A percentile compares a stretch with the other conserved stretches of the same genome.
These are phyloP conservation scores for Steromphala cineraria DNA, from an alignment of 2,888 invertebrate genomes.

Conservation along the genomic window DNA sequence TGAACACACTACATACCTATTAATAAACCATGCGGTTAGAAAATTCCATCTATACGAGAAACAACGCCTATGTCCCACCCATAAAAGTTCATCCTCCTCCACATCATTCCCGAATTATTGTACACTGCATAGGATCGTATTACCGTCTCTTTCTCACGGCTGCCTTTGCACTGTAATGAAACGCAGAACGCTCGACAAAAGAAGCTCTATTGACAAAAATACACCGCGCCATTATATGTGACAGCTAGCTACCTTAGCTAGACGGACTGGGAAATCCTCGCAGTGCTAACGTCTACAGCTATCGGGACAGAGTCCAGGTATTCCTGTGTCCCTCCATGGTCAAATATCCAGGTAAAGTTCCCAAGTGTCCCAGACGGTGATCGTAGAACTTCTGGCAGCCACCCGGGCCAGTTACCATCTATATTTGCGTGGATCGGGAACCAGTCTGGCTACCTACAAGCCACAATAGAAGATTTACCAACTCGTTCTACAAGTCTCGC, in stretches of 20 bases:
- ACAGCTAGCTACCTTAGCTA: not conserved
- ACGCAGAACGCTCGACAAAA: not conserved
- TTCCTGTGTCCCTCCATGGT: no score
- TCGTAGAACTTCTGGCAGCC: not conserved
- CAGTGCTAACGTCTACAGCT: no score
- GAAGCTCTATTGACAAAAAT: conserved; percentile 9
- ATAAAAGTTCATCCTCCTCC: no score
- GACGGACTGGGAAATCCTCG: no score
- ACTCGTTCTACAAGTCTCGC: conserved; percentile 5
- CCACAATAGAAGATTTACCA: not conserved
- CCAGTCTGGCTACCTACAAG: not conserved
- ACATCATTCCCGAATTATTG: no score
- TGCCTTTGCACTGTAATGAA: not conserved
- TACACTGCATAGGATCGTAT: no score
- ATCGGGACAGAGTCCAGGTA: no score
- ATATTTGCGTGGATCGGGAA: not conserved
- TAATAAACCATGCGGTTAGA: not conserved
- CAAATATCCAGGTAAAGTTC: no score
- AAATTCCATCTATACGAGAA: no score
- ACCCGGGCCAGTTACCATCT: not conserved
- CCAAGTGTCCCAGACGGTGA: no score
- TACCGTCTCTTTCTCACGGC: not conserved
- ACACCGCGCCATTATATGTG: not conserved
- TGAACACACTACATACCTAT: not conserved
- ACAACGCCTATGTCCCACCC: no score